Conservation (phyloP, 2,888 invertebrate genomes). For the Caenorhabditis sulstoni region DNA sequence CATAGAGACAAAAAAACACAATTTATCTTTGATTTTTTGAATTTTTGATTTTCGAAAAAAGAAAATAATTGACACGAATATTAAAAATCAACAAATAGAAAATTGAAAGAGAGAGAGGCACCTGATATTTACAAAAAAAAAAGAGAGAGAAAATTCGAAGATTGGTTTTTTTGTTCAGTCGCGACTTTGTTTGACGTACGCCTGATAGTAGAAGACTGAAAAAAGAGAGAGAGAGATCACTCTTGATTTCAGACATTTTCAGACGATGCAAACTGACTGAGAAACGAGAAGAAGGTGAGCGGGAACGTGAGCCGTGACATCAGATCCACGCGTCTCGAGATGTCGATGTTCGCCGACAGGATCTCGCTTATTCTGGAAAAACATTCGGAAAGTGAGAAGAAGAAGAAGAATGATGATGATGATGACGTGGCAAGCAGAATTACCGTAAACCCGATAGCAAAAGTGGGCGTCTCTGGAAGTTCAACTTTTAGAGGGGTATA, state of each 20-base stretch:
- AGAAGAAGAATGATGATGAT: too few species aligned
- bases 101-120: not conserved
- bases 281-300: conserved; percentile 67
- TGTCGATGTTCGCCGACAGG: conserved; percentile 61
- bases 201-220: conserved; percentile 77
- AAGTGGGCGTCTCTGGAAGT: too few species aligned
- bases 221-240: not conserved
- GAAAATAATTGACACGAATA: conserved; percentile 16
- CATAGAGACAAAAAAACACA: too few species aligned
- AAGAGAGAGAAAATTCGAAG: conserved; percentile 17
- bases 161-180: conserved; percentile 16
- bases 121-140: conserved; percentile 27
- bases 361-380: conserved; percentile 48
- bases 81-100: too few species aligned
- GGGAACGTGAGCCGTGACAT: conserved; percentile 76
- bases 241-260: not conserved
- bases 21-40: not conserved
- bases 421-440: too few species aligned
- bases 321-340: conserved; percentile 78
- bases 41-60: not conserved
- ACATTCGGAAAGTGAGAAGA: too few species aligned
- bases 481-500: too few species aligned
- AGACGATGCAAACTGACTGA: conserved; percentile 69
- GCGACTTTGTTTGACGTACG: conserved; percentile 71
- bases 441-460: too few species aligned